Evolutionary conservation across 2,888 invertebrate species (phyloP), one percentile per base, ranked within the genome.

Genomic region (Phengaris alcon): DNA sequence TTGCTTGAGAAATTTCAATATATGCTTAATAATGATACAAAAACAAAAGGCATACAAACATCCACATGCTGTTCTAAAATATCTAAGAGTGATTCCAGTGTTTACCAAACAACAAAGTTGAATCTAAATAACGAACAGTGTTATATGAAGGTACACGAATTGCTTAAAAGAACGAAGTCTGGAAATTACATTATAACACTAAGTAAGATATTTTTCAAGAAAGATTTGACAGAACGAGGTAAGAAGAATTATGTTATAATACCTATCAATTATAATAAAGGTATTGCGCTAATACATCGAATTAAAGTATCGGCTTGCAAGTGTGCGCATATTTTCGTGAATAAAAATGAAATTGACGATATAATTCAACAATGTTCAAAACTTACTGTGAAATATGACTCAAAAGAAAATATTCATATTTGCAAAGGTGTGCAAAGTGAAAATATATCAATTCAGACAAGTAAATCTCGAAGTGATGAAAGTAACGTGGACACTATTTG

Each of bases 381-480:
- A 15, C 8, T 69, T 13, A 48, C 48, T 0, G 7, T n/a, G 0
- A 46, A 69, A 15, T 69, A 69, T 48, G 69, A 69, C 15, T 69
- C 69, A 46, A 46, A 48, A 9, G 69, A 69, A 69, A 69, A 69
- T 13, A 69, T 69, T 69, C 15, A 69, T 15, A 69, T 69, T 69
- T 48, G 46, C 22, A 48, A 46, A 69, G 48, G 69, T 48, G 48
- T n/a, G 3, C 69, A 69, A 48, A 69, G 46, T 48, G 46, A 69
- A 48, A 44, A 35, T 12, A n/a, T 55, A 55, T 22, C 22, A 6
- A 35, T 57, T 57, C 57, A 9, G 6, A 22, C 59, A 9, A 10
- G 10, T 12, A 44, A 64, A 64, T 44, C 35, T 13, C 2, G 35
- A 64, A 64, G 64, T 15, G 1, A 44, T 6, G 64, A 64, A 4